These are phyloP conservation scores for Oreortyx pictus DNA, from an alignment of 2,797 vertebrate species.

Conservation along the genomic window DNA sequence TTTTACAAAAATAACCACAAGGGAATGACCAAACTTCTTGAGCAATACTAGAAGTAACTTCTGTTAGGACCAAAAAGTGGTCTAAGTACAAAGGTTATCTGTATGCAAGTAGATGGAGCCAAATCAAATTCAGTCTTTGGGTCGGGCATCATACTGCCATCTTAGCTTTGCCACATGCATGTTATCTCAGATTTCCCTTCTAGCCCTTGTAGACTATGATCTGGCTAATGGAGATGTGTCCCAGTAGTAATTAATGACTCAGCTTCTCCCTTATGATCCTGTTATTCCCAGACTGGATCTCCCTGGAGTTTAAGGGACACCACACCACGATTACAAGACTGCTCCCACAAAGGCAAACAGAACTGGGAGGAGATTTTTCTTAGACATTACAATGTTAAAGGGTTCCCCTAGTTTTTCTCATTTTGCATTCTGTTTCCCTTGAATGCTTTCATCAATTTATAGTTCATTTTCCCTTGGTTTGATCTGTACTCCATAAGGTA, in stretches of 20 bases:
- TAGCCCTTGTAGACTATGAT: not conserved
- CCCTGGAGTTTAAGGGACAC: not conserved
- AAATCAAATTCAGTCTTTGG: not conserved
- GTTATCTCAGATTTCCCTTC: not conserved
- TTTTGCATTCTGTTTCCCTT: not conserved
- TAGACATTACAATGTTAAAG: slow-evolving; percentile 2
- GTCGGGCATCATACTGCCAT: not conserved
- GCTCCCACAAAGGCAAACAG: not conserved
- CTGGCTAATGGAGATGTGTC: not conserved
- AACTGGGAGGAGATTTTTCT: slow-evolving; percentile 1
- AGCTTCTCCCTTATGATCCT: not conserved
- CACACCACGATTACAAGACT: accelerated
- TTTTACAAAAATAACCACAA: not conserved
- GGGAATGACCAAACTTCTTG: not conserved
- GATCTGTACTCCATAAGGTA: slow-evolving; percentile 14
- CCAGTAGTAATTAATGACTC: not conserved
- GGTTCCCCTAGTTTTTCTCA: not conserved
- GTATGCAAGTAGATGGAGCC: not conserved
- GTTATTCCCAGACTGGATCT: not conserved
- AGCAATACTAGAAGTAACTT: not conserved
- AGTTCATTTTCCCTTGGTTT: slow-evolving; percentile 8
- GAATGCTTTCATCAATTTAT: slow-evolving; percentile 9
- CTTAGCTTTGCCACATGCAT: not conserved
- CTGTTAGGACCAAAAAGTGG: not conserved
- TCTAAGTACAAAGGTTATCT: not conserved